phyloP scores from a whole-genome alignment of 2,888 invertebrate genomes.

The Tetramorium bicarinatum region DNA sequence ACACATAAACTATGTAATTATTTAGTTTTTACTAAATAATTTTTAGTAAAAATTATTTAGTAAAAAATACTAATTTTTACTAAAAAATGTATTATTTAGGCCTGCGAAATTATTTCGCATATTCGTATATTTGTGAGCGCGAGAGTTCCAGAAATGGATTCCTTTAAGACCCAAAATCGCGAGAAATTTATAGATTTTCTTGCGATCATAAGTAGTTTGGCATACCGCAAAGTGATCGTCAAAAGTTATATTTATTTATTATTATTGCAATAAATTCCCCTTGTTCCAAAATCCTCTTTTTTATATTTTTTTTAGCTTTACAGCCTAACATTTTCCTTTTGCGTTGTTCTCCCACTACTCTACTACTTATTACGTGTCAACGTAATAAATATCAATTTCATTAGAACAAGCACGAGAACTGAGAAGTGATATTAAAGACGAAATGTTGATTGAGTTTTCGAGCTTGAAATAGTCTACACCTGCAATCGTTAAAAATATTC shows the following conservation, averaged over 20 bases:
- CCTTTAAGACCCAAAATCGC: background rate
- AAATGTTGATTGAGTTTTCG: background rate
- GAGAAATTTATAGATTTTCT: background rate
- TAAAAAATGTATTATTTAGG: constrained; percentile 36
- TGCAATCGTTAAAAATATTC: background rate
- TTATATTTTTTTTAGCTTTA: background rate
- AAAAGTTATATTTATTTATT: background rate
- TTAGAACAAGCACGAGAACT: background rate
- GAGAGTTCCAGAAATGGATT: background rate
- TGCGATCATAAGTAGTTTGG: background rate
- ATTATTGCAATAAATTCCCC: background rate
- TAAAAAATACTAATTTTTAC: too few species aligned
- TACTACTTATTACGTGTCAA: background rate
- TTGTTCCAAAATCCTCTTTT: background rate
- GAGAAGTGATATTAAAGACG: background rate
- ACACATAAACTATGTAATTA: constrained; percentile 16
- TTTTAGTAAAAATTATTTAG: constrained; percentile 22
- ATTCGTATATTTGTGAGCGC: background rate
- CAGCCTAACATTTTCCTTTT: background rate
- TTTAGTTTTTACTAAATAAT: constrained; percentile 20
- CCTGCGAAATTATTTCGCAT: constrained; percentile 29
- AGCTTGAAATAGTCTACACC: background rate
- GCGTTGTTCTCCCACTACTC: background rate
- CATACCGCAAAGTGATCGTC: background rate
- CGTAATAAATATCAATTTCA: background rate